phyloP scores from a whole-genome alignment of 2,888 invertebrate genomes.

The Noctua comes region DNA sequence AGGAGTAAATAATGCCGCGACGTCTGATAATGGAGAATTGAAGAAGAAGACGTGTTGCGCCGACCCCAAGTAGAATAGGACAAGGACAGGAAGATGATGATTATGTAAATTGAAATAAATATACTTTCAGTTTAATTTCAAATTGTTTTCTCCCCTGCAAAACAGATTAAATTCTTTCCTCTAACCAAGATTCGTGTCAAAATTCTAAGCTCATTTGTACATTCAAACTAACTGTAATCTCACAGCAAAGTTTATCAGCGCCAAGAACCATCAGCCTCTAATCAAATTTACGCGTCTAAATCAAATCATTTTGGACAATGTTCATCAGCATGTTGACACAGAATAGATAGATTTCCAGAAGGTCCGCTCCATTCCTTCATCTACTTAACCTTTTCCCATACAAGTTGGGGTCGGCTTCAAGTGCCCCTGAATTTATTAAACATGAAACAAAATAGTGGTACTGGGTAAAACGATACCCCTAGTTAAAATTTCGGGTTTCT shows the following conservation, averaged over 20 bases:
- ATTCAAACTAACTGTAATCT: constrained; percentile 35
- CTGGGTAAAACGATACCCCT: no score
- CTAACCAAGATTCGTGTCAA: background rate
- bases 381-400: background rate
- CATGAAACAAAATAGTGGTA: background rate
- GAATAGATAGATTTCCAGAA: constrained; percentile 2
- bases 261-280: constrained; percentile 51
- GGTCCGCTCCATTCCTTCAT: background rate
- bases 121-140: background rate
- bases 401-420: background rate
- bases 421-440: background rate
- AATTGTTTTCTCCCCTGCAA: background rate
- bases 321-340: constrained; percentile 52
- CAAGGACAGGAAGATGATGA: no score
- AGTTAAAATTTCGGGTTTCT: background rate
- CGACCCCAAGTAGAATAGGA: no score
- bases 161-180: background rate
- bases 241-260: constrained; percentile 30
- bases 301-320: constrained; percentile 64
- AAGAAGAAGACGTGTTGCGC: no score
- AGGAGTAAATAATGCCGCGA: no score
- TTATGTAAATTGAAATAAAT: background rate
- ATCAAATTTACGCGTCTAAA: constrained; percentile 49
- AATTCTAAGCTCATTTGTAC: constrained; percentile 23
- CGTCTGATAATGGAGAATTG: no score